phyloP scores from a whole-genome alignment of 2,888 invertebrate genomes.

The Theretra japonica region DNA sequence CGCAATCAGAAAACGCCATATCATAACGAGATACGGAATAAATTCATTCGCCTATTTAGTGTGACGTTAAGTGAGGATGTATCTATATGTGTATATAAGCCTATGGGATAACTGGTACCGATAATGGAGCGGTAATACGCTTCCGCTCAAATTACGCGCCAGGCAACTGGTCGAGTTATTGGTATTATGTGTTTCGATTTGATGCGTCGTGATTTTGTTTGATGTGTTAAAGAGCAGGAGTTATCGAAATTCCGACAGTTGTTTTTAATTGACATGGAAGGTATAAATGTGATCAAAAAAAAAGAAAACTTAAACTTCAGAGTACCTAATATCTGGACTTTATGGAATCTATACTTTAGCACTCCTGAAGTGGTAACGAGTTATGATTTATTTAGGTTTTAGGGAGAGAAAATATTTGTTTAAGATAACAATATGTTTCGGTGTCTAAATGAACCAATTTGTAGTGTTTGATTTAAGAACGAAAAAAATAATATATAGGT shows the following conservation, averaged over 20 bases:
- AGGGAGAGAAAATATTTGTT: too few relatives aligned
- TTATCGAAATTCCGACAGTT: neutral
- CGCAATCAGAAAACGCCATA: constrained; percentile 31
- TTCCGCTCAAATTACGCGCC: constrained; percentile 29
- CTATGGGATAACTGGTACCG: constrained; percentile 15
- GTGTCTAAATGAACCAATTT: too few relatives aligned
- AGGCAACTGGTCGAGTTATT: constrained; percentile 39
- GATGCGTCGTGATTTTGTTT: constrained; percentile 12
- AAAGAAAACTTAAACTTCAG: neutral
- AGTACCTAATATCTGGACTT: neutral
- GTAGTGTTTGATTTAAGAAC: too few relatives aligned
- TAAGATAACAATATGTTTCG: too few relatives aligned
- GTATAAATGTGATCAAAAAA: neutral
- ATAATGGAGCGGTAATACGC: constrained; percentile 26
- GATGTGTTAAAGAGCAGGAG: neutral
- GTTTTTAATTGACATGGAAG: neutral
- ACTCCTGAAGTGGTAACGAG: too few relatives aligned
- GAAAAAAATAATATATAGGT: too few relatives aligned
- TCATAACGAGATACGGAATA: constrained; percentile 39
- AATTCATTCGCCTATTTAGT: constrained; percentile 36
- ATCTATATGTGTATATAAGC: neutral
- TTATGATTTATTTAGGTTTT: too few relatives aligned
- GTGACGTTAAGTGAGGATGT: constrained; percentile 36
- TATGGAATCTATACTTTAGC: too few relatives aligned
- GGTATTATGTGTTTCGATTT: constrained; percentile 33